Conservation (phyloP, 35 echinoderm and acorn worm genomes). For the Stichopus chloronotus region DNA sequence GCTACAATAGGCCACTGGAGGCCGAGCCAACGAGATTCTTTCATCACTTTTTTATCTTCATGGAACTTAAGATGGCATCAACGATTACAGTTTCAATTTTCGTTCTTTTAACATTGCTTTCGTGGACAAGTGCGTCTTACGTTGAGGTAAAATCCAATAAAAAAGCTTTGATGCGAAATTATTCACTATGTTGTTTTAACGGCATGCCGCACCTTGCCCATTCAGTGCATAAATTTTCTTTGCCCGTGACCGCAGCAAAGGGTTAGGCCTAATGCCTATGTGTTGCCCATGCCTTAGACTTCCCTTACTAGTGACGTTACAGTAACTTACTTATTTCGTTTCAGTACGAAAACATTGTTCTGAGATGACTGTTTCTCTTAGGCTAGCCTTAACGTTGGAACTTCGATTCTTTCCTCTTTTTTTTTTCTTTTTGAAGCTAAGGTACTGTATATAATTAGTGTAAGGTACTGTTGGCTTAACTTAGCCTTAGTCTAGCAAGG, state of each 20-base stretch:
- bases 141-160: not conserved
- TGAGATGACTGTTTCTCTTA: too few relatives aligned
- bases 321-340: too few relatives aligned
- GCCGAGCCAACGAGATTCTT: not conserved
- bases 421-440: too few relatives aligned
- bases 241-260: not conserved
- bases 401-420: too few relatives aligned
- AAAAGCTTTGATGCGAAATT: not conserved
- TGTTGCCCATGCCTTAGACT: too few relatives aligned
- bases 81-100: slow-evolving; percentile 6
- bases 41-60: not conserved
- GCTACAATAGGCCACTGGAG: not conserved
- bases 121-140: slow-evolving; percentile 18
- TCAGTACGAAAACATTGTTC: too few relatives aligned
- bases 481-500: too few relatives aligned
- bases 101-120: slow-evolving; percentile 21
- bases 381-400: too few relatives aligned
- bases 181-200: not conserved
- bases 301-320: too few relatives aligned
- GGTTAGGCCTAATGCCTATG: not conserved
- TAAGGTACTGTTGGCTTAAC: too few relatives aligned
- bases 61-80: not conserved
- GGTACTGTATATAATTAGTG: too few relatives aligned
- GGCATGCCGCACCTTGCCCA: slow-evolving; percentile 6
- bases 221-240: slow-evolving; percentile 9